phyloP scores from a whole-genome alignment of 2,797 vertebrate species.

The Phoebastria nigripes region DNA sequence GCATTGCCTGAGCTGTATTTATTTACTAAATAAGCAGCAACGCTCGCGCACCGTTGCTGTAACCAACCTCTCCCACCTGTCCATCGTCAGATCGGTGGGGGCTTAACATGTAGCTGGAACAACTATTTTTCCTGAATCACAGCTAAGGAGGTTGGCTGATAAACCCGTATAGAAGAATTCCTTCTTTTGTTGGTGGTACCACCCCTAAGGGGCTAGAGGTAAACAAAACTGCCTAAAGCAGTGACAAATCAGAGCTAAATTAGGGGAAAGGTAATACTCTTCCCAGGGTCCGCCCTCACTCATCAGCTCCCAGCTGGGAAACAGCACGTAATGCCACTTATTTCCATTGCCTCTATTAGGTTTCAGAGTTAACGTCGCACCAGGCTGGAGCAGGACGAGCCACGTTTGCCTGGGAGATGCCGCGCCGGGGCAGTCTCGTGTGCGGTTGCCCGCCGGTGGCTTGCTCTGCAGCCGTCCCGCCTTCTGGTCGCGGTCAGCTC shows the following conservation, averaged over 20 bases:
- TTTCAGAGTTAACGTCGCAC: neutral
- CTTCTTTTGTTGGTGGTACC: neutral
- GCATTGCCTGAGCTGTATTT: neutral
- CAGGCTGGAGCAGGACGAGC: rapidly evolving
- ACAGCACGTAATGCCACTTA: rapidly evolving
- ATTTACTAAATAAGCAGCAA: neutral
- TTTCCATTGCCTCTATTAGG: neutral
- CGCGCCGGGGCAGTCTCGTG: neutral
- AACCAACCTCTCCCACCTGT: neutral
- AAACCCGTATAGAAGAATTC: neutral
- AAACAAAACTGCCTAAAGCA: neutral
- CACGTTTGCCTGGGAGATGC: rapidly evolving
- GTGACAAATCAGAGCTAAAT: neutral
- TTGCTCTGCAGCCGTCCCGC: neutral
- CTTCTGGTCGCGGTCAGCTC: neutral
- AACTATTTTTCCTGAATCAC: neutral
- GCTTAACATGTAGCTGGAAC: neutral
- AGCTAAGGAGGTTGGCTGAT: neutral
- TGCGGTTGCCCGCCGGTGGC: neutral
- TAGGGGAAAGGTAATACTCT: neutral
- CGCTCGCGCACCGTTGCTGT: rapidly evolving
- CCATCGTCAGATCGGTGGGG: neutral
- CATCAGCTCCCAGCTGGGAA: neutral
- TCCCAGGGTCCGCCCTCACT: neutral
- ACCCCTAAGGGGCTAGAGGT: neutral